Conservation (phyloP, 2,888 invertebrate species). For the Noctua janthina region DNA sequence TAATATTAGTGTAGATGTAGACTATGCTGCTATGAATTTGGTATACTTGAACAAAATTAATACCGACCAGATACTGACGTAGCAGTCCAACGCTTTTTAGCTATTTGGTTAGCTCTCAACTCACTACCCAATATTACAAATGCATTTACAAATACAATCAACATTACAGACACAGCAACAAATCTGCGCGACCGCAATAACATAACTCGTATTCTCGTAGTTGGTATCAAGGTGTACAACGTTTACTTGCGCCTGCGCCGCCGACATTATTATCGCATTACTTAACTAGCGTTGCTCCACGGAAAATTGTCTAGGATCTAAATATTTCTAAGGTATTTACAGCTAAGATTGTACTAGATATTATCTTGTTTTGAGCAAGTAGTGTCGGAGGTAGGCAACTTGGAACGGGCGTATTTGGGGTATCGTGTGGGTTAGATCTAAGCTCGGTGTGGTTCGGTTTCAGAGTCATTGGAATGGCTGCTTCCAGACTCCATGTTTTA, state of each 20-base stretch:
- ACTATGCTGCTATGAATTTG: neutral
- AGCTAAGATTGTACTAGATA: constrained; percentile 62
- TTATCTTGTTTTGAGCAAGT: constrained; percentile 50
- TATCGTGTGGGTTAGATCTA: constrained; percentile 54
- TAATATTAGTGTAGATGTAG: too few species aligned
- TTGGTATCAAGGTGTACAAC: constrained; percentile 73
- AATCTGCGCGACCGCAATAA: constrained; percentile 63
- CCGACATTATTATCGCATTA: constrained; percentile 76
- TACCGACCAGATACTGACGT: neutral
- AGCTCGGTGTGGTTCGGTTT: constrained; percentile 9
- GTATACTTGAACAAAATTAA: neutral
- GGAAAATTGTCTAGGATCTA: constrained; percentile 66
- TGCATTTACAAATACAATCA: constrained; percentile 52
- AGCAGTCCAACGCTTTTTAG: constrained; percentile 20
- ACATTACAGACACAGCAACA: constrained; percentile 43
- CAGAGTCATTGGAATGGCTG: constrained; percentile 10
- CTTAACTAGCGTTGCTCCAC: constrained; percentile 67
- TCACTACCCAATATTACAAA: constrained; percentile 36
- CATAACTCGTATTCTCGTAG: constrained; percentile 57
- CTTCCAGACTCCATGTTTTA: neutral
- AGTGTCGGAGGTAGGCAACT: constrained; percentile 10
- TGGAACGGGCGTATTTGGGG: constrained; percentile 25
- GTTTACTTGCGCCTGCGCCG: constrained; percentile 73
- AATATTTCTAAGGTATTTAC: constrained; percentile 65
- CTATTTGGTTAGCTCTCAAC: constrained; percentile 22